These are phyloP conservation scores for Drosophila percnosoma DNA, from an alignment of 2,888 invertebrate genomes.

Conservation along the genomic window DNA sequence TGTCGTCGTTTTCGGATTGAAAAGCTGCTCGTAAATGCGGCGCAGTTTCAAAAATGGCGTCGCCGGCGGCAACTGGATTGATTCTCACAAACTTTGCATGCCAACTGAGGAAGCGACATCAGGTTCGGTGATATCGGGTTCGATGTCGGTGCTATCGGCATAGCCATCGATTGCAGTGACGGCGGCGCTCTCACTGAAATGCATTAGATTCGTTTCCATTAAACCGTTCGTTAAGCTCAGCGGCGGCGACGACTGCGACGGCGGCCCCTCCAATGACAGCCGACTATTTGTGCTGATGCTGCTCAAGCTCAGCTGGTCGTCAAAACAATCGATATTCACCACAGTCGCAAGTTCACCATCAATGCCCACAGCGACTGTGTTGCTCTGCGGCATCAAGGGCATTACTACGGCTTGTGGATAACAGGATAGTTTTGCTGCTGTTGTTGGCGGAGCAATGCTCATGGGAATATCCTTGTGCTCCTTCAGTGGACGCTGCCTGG, in stretches of 20 bases:
- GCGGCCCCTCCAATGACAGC: constrained; percentile 89
- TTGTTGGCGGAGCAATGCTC: constrained; percentile 43
- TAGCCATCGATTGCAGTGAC: constrained; percentile 12
- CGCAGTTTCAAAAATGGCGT: constrained; percentile 66
- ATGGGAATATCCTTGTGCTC: constrained; percentile 18
- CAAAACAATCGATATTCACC: constrained; percentile 86
- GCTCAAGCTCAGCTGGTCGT: constrained; percentile 92
- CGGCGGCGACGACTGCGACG: constrained; percentile 88
- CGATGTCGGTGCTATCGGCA: neutral
- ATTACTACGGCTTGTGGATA: neutral
- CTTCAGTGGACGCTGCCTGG: constrained; percentile 6
- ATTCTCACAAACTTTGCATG: constrained; percentile 80
- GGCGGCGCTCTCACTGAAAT: constrained; percentile 87
- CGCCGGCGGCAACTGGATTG: constrained; percentile 72
- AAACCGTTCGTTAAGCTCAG: constrained; percentile 88
- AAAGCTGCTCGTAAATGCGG: constrained; percentile 75
- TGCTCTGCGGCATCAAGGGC: constrained; percentile 24
- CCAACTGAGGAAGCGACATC: constrained; percentile 1
- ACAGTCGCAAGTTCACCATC: constrained; percentile 87
- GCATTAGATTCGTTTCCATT: constrained; percentile 87
- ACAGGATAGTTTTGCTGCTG: constrained; percentile 18
- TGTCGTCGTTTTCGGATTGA: constrained; percentile 43
- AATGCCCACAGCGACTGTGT: constrained; percentile 83
- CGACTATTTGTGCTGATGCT: constrained; percentile 93
- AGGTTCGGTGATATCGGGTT: constrained; percentile 1